Percentiles rank a stretch among this genome's conserved stretches.
Conservation (phyloP, 2,888 invertebrate species). For the Tetragnatha montana region DNA sequence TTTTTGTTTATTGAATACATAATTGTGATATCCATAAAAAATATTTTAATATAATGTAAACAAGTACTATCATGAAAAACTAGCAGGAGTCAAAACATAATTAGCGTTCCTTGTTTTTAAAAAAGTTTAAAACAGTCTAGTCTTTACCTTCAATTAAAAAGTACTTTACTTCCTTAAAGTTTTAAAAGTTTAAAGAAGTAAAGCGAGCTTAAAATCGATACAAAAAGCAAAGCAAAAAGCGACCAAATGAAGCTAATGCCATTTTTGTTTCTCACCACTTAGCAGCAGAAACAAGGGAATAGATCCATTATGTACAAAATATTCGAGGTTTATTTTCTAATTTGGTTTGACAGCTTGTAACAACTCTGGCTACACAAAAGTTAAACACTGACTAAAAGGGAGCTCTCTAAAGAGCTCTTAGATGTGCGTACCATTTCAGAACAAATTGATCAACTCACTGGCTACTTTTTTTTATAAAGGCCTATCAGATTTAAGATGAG, state of each 20-base stretch:
- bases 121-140: neutral
- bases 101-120: neutral
- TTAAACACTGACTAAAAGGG: slow-evolving; percentile 32
- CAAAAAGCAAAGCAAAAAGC: slow-evolving; percentile 23
- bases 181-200: neutral
- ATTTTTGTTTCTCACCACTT: slow-evolving; percentile 41
- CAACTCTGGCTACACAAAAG: slow-evolving; percentile 34
- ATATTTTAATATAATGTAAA: no score
- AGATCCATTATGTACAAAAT: slow-evolving; percentile 48
- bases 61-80: no score
- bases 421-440: slow-evolving; percentile 14
- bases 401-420: slow-evolving; percentile 21
- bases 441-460: slow-evolving; percentile 34
- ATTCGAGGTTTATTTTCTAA: slow-evolving; percentile 49
- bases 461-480: slow-evolving; percentile 25
- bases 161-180: neutral
- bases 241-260: slow-evolving; percentile 28
- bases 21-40: no score
- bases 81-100: no score
- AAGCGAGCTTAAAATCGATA: slow-evolving; percentile 39
- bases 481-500: slow-evolving; percentile 19
- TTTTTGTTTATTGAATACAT: no score
- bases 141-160: neutral
- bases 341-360: slow-evolving; percentile 54
- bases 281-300: slow-evolving; percentile 44